Evolutionary conservation across 2,888 invertebrate genomes (phyloP).

Genomic region (Ochropleura leucogaster): DNA sequence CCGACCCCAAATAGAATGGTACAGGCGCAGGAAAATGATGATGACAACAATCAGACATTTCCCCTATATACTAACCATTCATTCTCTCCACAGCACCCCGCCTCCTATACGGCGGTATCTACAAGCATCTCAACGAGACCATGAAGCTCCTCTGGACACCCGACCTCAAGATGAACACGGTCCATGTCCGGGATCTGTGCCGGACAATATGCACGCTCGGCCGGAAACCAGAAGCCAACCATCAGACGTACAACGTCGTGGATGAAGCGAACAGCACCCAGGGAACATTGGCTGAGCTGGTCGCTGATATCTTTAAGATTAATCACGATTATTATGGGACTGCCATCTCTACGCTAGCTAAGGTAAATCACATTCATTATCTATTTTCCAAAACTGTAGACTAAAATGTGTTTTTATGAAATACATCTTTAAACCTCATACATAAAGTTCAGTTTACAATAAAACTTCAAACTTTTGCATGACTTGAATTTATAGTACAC

Average conservation of each 20-base stretch:
- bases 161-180: conserved; percentile 95
- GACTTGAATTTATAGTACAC: no score
- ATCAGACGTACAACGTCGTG: conserved; percentile 95
- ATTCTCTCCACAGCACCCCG: conserved; percentile 92
- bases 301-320: conserved; percentile 96
- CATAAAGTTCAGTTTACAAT: not conserved
- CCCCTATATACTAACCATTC: not conserved
- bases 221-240: conserved; percentile 85
- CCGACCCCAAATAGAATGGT: no score
- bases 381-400: no score
- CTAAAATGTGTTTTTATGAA: no score
- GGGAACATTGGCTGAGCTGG: conserved; percentile 94
- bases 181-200: conserved; percentile 96
- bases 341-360: conserved; percentile 94
- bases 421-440: no score
- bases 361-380: conserved; percentile 87
- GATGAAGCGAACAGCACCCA: conserved; percentile 96
- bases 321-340: conserved; percentile 97
- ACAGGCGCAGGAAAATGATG: no score
- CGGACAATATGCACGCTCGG: conserved; percentile 95
- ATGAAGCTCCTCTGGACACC: conserved; percentile 98
- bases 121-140: conserved; percentile 96
- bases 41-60: no score
- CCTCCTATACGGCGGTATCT: conserved; percentile 96
- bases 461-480: not conserved